Conservation (phyloP, 1,140 invertebrate genomes). For the Drosophila rhopaloa region DNA sequence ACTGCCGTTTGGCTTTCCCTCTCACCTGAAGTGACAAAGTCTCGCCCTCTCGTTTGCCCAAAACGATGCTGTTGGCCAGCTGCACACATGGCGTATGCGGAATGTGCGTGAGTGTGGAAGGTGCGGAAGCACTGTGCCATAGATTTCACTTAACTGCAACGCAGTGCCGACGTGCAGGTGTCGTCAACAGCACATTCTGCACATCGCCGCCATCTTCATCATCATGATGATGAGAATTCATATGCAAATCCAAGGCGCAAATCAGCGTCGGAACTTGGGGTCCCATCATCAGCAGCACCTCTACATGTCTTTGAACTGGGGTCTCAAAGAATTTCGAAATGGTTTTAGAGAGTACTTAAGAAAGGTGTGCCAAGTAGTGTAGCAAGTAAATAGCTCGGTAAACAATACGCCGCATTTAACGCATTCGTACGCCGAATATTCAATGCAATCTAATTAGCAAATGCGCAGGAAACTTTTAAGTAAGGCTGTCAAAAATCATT, state of each 20-base stretch:
- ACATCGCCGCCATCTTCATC: constrained; percentile 25
- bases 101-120: constrained; percentile 26
- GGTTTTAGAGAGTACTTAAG: constrained; percentile 13
- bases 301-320: constrained; percentile 1
- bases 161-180: constrained; percentile 52
- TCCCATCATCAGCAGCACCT: constrained; percentile 14
- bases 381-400: constrained; percentile 44
- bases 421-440: constrained; percentile 20
- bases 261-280: constrained; percentile 63
- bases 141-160: constrained; percentile 72
- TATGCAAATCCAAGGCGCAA: constrained; percentile 72
- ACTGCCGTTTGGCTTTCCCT: constrained; percentile 27
- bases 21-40: constrained; percentile 54
- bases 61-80: constrained; percentile 43
- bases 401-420: constrained; percentile 43
- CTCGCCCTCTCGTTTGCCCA: constrained; percentile 40
- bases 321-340: constrained; percentile 33
- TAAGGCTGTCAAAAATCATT: not conserved
- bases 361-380: constrained; percentile 7
- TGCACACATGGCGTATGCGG: constrained; percentile 61
- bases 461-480: not conserved
- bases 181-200: constrained; percentile 45
- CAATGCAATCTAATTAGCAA: constrained; percentile 5
- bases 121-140: constrained; percentile 39
- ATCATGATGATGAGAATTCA: constrained; percentile 74